Evolutionary conservation across 2,797 vertebrate genomes (phyloP).

Genomic region (Enteromius argenteus): DNA sequence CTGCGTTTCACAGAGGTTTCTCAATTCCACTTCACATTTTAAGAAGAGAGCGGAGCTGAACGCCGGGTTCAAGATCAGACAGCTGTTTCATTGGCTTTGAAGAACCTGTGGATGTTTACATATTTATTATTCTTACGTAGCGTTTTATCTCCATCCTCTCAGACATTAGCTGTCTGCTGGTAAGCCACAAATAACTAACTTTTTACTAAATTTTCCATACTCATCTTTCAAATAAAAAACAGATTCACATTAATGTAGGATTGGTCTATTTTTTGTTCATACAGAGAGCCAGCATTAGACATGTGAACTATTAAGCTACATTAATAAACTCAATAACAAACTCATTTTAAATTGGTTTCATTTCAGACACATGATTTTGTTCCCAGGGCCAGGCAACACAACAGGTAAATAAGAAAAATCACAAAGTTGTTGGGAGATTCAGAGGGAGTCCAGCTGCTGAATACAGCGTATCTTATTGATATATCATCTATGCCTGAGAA

Average conservation of each 20-base stretch:
- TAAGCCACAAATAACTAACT: not conserved
- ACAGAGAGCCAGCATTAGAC: not conserved
- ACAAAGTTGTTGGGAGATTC: not conserved
- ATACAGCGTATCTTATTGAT: not conserved
- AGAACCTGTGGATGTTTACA: conserved; percentile 3
- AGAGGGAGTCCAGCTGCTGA: not conserved
- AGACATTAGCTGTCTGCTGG: not conserved
- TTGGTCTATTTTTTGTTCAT: not conserved
- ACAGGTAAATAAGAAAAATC: not conserved
- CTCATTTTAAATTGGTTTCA: not conserved
- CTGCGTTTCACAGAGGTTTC: conserved; percentile 9
- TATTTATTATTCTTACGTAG: conserved; percentile 3
- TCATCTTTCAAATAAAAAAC: not conserved
- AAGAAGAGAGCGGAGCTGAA: conserved; percentile 8
- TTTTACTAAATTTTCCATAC: not conserved
- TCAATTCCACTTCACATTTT: conserved; percentile 23
- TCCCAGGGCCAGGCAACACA: not conserved
- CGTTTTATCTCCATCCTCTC: conserved; percentile 17
- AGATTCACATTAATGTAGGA: not conserved
- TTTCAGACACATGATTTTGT: not conserved
- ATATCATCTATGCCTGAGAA: not conserved
- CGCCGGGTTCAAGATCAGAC: not conserved
- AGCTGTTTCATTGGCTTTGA: conserved; percentile 22
- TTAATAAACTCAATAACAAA: not conserved
- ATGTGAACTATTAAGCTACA: too few species aligned